These are phyloP conservation scores for Eupithecia subfuscata DNA, from an alignment of 2,888 invertebrate species.

Conservation along the genomic window DNA sequence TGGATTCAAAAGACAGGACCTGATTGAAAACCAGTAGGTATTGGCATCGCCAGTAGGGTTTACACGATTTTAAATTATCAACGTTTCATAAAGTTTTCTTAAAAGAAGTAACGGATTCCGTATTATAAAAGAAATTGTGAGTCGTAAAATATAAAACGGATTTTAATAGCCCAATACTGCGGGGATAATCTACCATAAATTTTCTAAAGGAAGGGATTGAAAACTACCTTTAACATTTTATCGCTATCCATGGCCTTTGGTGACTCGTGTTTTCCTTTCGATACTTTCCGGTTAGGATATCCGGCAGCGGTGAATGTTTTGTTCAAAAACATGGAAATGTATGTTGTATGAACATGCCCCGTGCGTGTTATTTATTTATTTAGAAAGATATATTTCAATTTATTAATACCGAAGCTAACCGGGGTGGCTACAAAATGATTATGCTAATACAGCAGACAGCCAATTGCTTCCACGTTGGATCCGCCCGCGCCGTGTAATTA, in stretches of 20 bases:
- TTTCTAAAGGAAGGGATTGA: conserved; percentile 58
- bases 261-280: conserved; percentile 55
- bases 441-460: conserved; percentile 70
- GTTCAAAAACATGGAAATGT: conserved; percentile 4
- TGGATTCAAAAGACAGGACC: too few relatives aligned
- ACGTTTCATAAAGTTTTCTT: conserved; percentile 40
- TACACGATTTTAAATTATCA: not conserved
- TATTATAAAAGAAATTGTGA: conserved; percentile 50
- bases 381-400: not conserved
- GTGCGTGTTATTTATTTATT: not conserved
- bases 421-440: conserved; percentile 62
- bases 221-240: conserved; percentile 67
- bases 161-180: conserved; percentile 57
- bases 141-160: conserved; percentile 56
- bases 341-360: not conserved
- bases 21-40: not conserved
- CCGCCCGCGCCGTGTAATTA: conserved; percentile 62
- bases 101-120: conserved; percentile 40
- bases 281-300: conserved; percentile 46
- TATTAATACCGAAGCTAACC: conserved; percentile 65
- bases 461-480: conserved; percentile 65
- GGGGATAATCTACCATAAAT: conserved; percentile 62
- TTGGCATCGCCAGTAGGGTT: not conserved
- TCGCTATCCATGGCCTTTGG: conserved; percentile 55
- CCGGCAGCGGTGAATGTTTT: conserved; percentile 42